A percentile compares a stretch with the other conserved stretches of the same genome.
These are phyloP conservation scores for Aythya baeri DNA, from an alignment of 2,113 vertebrate genomes.

Conservation along the genomic window DNA sequence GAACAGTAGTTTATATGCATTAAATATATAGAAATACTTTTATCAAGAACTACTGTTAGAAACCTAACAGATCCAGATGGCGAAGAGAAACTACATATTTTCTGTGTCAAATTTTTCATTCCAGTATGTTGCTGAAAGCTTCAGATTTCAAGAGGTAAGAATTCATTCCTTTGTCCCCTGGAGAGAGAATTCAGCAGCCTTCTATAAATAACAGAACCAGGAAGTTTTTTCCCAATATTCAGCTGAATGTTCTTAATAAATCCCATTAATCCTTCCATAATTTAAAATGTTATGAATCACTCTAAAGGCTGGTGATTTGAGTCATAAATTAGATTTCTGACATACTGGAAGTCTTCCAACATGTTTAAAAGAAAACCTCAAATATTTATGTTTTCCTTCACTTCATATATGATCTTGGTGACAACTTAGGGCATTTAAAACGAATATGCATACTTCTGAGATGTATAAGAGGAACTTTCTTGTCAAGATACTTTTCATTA, in stretches of 20 bases:
- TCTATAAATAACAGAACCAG: neutral
- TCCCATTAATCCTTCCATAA: neutral
- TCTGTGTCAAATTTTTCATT: neutral
- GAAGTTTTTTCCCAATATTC: neutral
- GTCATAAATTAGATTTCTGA: neutral
- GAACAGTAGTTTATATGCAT: neutral
- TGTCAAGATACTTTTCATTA: neutral
- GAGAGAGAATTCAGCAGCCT: neutral
- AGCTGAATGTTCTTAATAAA: conserved; percentile 23
- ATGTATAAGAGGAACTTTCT: neutral
- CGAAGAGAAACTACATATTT: neutral
- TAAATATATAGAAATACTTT: neutral
- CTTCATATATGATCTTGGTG: neutral
- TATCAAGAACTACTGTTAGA: neutral
- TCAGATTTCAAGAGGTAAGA: neutral
- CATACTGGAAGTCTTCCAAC: neutral
- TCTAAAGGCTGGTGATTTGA: neutral
- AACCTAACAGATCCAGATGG: neutral
- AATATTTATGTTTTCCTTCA: neutral
- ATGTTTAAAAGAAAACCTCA: neutral
- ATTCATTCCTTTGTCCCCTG: neutral
- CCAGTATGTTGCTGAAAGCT: neutral
- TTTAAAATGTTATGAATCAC: neutral
- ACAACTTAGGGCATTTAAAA: neutral
- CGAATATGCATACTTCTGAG: neutral